These are phyloP conservation scores for Pituophis catenifer DNA, from an alignment of 2,113 vertebrate genomes.

Conservation along the genomic window DNA sequence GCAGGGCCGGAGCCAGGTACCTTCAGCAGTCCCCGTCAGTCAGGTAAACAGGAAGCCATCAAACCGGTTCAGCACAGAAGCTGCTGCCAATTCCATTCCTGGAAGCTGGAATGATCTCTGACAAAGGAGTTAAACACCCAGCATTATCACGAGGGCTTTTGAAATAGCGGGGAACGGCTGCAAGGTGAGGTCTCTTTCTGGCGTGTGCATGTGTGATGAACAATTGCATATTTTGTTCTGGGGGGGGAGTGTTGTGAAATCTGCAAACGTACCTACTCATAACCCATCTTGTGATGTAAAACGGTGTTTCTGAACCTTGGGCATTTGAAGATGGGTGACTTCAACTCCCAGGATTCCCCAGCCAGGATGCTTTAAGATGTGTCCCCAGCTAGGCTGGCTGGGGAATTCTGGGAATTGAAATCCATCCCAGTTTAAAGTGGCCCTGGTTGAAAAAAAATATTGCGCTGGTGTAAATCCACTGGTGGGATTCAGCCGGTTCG, in stretches of 20 bases:
- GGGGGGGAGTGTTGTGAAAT: neutral
- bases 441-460: neutral
- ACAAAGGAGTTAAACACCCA: neutral
- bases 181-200: neutral
- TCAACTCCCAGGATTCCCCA: neutral
- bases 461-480: neutral
- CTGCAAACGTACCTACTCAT: neutral
- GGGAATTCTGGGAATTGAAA: no score
- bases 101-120: neutral
- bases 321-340: neutral
- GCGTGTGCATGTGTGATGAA: neutral
- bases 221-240: neutral
- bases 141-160: neutral
- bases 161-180: neutral
- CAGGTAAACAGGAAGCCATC: conserved; percentile 10
- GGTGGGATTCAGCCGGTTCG: no score
- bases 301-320: neutral
- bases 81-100: neutral
- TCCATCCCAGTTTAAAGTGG: neutral
- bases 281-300: neutral
- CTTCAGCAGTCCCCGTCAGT: neutral
- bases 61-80: neutral
- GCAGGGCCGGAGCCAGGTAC: neutral
- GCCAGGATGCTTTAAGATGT: neutral
- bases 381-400: no score